Conservation (phyloP, 1,140 invertebrate genomes). For the Diplogasteroides magnus region DNA sequence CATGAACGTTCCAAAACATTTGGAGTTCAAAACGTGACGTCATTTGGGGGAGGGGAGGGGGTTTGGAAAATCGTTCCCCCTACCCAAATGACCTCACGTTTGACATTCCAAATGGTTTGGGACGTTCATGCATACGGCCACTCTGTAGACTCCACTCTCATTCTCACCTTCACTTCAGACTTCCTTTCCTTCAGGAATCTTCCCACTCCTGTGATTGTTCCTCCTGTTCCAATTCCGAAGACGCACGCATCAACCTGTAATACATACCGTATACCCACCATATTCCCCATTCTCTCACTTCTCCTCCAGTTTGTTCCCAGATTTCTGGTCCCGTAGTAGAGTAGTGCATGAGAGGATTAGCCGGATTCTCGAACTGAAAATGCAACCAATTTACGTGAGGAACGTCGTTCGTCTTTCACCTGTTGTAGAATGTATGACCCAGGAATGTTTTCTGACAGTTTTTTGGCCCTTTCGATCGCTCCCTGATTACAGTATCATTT, state of each 20-base stretch:
- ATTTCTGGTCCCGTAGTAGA: conserved; percentile 61
- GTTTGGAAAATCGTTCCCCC: not conserved
- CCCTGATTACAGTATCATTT: too few relatives aligned
- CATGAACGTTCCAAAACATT: not conserved
- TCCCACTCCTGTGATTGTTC: conserved; percentile 50
- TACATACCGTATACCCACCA: not conserved
- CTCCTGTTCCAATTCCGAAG: conserved; percentile 51
- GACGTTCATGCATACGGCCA: too few relatives aligned
- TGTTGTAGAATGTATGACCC: conserved; percentile 45
- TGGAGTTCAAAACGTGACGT: not conserved
- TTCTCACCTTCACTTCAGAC: conserved; percentile 33
- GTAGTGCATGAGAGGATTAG: conserved; percentile 58
- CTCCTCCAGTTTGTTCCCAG: conserved; percentile 59
- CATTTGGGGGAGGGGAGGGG: too few relatives aligned
- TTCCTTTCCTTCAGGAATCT: conserved; percentile 42
- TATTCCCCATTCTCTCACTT: too few relatives aligned
- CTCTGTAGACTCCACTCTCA: not conserved
- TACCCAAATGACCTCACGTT: too few relatives aligned
- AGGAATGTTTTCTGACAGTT: conserved; percentile 42
- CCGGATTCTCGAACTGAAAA: conserved; percentile 47
- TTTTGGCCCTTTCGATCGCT: conserved; percentile 45
- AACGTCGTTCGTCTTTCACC: too few relatives aligned
- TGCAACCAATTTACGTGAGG: not conserved
- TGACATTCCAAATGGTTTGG: too few relatives aligned
- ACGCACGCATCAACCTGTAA: conserved; percentile 44